These are phyloP conservation scores for Podarcis raffonei DNA, from an alignment of 2,113 vertebrate genomes.

Conservation along the genomic window DNA sequence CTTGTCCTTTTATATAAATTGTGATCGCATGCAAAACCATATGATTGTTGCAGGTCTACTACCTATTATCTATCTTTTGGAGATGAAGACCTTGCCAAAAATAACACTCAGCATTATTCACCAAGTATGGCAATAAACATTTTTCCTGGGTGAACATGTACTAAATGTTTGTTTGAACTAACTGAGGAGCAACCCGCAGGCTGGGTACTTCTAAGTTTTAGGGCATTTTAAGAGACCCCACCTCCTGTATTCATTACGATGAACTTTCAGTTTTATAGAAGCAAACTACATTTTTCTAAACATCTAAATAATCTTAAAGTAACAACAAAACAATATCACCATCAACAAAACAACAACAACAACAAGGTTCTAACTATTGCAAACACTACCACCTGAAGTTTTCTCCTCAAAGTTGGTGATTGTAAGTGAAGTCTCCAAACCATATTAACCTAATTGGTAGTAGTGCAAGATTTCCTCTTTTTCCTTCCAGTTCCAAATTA, in stretches of 20 bases:
- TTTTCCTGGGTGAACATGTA: no score
- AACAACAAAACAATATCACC: neutral
- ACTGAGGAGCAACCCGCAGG: neutral
- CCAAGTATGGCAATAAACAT: no score
- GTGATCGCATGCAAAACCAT: no score
- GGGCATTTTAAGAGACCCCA: neutral
- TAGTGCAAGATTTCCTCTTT: slow-evolving; percentile 54
- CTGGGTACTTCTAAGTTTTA: neutral
- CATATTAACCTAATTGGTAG: neutral
- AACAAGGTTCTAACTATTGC: neutral
- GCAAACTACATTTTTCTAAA: neutral
- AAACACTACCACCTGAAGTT: neutral
- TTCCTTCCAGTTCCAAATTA: slow-evolving; percentile 69
- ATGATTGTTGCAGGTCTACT: no score
- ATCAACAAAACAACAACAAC: neutral
- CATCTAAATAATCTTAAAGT: neutral
- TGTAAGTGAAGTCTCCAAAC: slow-evolving; percentile 56
- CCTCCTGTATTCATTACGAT: neutral
- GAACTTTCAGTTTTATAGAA: neutral
- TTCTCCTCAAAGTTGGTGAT: slow-evolving; percentile 36
- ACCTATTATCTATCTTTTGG: no score
- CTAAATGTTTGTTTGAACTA: no score
- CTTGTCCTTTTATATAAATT: no score
- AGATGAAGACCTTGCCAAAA: no score
- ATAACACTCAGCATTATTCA: no score